Conservation (phyloP, 2,113 vertebrate genomes). For the Coturnix japonica region DNA sequence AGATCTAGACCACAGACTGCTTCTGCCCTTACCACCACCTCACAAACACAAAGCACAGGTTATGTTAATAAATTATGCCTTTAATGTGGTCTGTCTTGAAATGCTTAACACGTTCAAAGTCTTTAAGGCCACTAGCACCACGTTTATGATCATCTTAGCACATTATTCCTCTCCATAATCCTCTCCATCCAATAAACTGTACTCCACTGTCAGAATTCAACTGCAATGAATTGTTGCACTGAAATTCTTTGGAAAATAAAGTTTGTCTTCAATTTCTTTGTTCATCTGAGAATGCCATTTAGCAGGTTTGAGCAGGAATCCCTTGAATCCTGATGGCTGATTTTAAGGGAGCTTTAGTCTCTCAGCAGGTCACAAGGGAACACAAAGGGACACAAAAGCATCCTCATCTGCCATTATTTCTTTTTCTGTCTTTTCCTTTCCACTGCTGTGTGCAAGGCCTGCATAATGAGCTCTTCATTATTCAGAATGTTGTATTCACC, state of each 20-base stretch:
- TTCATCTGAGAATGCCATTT: background rate
- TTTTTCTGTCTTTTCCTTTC: conserved; percentile 47
- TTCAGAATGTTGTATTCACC: conserved; percentile 80
- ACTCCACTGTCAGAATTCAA: background rate
- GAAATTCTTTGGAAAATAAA: conserved; percentile 37
- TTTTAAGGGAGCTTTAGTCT: background rate
- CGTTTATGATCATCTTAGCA: background rate
- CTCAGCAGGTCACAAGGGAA: background rate
- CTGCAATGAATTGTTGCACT: background rate
- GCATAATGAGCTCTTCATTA: conserved; percentile 52
- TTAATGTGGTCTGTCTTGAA: conserved; percentile 37
- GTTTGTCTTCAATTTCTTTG: background rate
- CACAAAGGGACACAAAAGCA: background rate
- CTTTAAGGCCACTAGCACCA: background rate
- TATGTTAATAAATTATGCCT: background rate
- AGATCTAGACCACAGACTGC: background rate
- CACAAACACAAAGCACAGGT: background rate
- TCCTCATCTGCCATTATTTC: background rate
- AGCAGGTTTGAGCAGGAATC: background rate
- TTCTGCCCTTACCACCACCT: background rate
- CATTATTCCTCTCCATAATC: background rate
- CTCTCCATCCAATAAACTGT: background rate
- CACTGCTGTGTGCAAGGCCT: conserved; percentile 69
- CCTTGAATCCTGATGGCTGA: background rate
- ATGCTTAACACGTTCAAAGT: background rate